phyloP scores from a whole-genome alignment of 2,888 invertebrate genomes.

The Andrena flavipes region DNA sequence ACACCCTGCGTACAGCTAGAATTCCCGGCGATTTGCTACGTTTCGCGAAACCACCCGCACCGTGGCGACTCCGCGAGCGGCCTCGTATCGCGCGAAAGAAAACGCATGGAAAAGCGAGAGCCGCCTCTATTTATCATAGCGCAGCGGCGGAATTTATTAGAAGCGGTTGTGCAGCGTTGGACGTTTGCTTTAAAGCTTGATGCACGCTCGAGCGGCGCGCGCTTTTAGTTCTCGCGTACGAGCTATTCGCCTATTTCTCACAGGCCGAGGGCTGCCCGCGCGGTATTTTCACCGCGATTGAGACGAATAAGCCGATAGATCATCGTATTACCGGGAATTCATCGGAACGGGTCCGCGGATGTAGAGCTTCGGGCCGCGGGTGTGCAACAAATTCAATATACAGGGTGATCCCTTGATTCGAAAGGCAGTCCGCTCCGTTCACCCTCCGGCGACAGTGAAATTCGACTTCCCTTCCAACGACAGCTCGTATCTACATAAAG shows the following conservation, averaged over 20 bases:
- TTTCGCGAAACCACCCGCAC: neutral
- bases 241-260: slow-evolving; percentile 16
- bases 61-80: neutral
- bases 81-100: slow-evolving; percentile 16
- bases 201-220: neutral
- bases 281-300: slow-evolving; percentile 40
- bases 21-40: slow-evolving; percentile 11
- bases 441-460: no score
- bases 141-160: slow-evolving; percentile 15
- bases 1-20: neutral
- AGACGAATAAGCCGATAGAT: slow-evolving; percentile 32
- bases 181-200: neutral
- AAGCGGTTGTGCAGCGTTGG: neutral
- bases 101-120: neutral
- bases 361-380: neutral
- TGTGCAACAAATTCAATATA: no score
- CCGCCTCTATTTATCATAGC: slow-evolving; percentile 9
- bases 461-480: no score
- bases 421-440: no score
- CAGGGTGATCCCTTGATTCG: no score
- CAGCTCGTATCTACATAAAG: no score
- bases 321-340: slow-evolving; percentile 34
- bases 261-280: neutral
- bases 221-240: neutral
- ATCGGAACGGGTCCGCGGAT: neutral